A percentile compares a stretch with the other conserved stretches of the same genome.
Evolutionary conservation across 2,888 invertebrate species (phyloP).

Genomic region (Oscheius sp.): DNA sequence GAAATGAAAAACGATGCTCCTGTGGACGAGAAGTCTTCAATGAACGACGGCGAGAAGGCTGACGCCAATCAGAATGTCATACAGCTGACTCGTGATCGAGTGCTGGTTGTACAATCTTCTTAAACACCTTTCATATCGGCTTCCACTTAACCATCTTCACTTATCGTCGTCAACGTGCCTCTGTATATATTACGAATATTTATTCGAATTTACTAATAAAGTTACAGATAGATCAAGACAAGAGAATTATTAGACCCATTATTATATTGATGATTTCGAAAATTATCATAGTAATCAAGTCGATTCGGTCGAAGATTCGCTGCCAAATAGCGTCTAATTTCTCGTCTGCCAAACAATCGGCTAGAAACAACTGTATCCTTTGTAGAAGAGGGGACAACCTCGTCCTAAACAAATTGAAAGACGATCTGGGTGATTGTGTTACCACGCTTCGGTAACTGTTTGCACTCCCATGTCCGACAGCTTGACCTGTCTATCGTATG

Average conservation of each 20-base stretch:
- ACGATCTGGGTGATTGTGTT: too few relatives aligned
- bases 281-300: conserved; percentile 1
- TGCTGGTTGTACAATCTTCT: conserved; percentile 20
- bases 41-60: conserved; percentile 2
- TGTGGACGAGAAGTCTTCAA: neutral
- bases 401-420: neutral
- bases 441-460: neutral
- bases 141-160: conserved; percentile 9
- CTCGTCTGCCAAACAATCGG: conserved; percentile 2
- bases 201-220: neutral
- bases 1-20: conserved; percentile 7
- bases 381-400: neutral
- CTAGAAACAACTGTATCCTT: neutral
- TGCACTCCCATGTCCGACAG: conserved; percentile 1
- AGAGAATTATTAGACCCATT: neutral
- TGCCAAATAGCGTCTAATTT: conserved; percentile 18
- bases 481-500: conserved; percentile 6
- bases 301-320: conserved; percentile 9
- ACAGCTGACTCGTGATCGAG: conserved; percentile 36
- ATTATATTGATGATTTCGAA: conserved; percentile 10
- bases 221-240: too few relatives aligned
- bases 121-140: neutral
- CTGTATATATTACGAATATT: conserved; percentile 10
- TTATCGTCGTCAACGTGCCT: neutral
- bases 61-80: conserved; percentile 51